Percentiles rank a stretch among this genome's conserved stretches.
Conservation (phyloP, 1,140 invertebrate species). For the Manduca sexta region DNA sequence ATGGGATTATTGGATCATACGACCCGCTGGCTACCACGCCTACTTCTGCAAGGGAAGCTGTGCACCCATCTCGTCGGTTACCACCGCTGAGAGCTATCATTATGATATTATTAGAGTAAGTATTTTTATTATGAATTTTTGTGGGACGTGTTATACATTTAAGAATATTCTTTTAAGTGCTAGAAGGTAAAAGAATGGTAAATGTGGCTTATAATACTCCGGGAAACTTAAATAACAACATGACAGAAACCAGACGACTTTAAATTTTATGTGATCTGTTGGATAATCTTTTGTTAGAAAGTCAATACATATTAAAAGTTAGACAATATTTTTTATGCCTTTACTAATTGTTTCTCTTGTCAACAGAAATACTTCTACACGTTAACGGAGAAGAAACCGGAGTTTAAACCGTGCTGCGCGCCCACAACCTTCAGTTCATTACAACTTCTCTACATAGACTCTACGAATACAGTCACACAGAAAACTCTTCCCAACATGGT, state of each 20-base stretch:
- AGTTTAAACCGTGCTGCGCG: slow-evolving; percentile 85
- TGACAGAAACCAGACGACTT: too few species aligned
- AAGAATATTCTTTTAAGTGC: too few species aligned
- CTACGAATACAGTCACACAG: slow-evolving; percentile 82
- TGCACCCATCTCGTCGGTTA: slow-evolving; percentile 78
- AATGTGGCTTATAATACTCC: too few species aligned
- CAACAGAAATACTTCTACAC: slow-evolving; percentile 78
- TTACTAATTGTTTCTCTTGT: too few species aligned
- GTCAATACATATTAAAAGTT: too few species aligned
- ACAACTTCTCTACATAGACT: slow-evolving; percentile 82
- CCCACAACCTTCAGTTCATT: slow-evolving; percentile 84
- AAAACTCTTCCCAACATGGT: slow-evolving; percentile 88
- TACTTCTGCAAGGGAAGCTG: slow-evolving; percentile 90
- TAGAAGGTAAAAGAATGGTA: too few species aligned
- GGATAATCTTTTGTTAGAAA: too few species aligned
- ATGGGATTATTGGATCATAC: slow-evolving; percentile 91
- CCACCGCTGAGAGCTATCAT: slow-evolving; percentile 78
- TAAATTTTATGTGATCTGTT: too few species aligned
- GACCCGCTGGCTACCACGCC: slow-evolving; percentile 85
- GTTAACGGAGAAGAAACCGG: slow-evolving; percentile 55
- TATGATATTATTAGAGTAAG: slow-evolving; percentile 82
- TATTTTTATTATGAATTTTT: slow-evolving; percentile 12
- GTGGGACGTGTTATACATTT: neutral
- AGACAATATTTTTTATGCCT: too few species aligned
- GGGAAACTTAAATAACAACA: too few species aligned